These are phyloP conservation scores for Pitangus sulphuratus DNA, from an alignment of 2,797 vertebrate species.

Conservation along the genomic window DNA sequence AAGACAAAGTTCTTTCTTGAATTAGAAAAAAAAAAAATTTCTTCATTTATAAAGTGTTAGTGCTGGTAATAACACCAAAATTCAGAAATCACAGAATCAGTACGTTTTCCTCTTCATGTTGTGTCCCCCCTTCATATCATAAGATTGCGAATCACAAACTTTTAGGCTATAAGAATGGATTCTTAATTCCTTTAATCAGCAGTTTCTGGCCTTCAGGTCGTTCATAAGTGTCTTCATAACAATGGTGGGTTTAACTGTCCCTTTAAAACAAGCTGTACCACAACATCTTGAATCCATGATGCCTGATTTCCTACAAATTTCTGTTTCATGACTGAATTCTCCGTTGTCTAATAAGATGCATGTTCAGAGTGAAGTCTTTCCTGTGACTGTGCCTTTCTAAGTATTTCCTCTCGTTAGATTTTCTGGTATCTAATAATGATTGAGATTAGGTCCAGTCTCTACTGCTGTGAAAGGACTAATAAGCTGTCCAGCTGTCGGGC, in stretches of 20 bases:
- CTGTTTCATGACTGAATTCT: background rate
- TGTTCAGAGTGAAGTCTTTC: background rate
- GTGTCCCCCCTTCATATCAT: background rate
- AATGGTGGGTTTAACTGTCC: background rate
- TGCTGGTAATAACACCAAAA: background rate
- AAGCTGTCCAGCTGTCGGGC: background rate
- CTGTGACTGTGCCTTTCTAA: background rate
- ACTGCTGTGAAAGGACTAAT: background rate
- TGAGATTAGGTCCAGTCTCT: background rate
- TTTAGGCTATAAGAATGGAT: background rate
- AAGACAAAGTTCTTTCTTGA: background rate
- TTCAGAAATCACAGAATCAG: background rate
- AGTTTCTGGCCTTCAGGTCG: background rate
- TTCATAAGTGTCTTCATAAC: rapidly evolving
- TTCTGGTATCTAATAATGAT: background rate
- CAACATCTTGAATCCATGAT: background rate
- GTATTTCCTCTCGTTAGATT: background rate
- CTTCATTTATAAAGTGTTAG: background rate
- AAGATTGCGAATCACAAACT: background rate
- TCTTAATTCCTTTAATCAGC: background rate
- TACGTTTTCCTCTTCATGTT: background rate
- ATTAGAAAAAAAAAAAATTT: background rate
- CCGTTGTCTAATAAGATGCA: background rate
- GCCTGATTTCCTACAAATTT: background rate
- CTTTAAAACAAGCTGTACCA: background rate